Conservation (phyloP, 2,888 invertebrate species). For the Busseola fusca region DNA sequence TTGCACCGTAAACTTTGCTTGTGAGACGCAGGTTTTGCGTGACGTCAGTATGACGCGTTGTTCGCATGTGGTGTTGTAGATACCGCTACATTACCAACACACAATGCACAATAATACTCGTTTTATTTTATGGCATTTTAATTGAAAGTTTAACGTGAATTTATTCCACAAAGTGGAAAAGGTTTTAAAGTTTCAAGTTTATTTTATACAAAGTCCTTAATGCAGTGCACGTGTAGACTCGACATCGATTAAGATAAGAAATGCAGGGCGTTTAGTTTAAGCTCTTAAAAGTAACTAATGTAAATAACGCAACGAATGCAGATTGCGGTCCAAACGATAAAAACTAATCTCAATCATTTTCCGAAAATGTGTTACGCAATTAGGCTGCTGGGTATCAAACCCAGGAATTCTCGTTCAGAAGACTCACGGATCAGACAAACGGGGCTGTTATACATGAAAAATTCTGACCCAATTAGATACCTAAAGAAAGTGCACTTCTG, state of each 20-base stretch:
- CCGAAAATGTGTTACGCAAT: not conserved
- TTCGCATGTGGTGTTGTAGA: too few relatives aligned
- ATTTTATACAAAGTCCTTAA: constrained; percentile 5
- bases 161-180: constrained; percentile 1
- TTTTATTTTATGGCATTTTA: constrained; percentile 9
- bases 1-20: too few relatives aligned
- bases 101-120: not conserved
- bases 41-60: too few relatives aligned
- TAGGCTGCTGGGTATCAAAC: not conserved
- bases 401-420: not conserved
- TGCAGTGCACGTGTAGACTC: constrained; percentile 28
- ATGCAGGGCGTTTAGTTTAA: not conserved
- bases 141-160: constrained; percentile 3
- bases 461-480: not conserved
- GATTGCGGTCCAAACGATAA: too few relatives aligned
- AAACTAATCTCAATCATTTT: not conserved
- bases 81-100: not conserved
- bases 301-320: too few relatives aligned
- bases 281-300: not conserved
- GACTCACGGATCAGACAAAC: too few relatives aligned
- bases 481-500: not conserved
- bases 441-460: not conserved
- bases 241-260: not conserved
- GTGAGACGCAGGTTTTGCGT: too few relatives aligned
- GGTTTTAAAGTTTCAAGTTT: constrained; percentile 19